Base-by-base conservation (phyloP, 2,797 vertebrate genomes). In the Clamator glandarius region DNA sequence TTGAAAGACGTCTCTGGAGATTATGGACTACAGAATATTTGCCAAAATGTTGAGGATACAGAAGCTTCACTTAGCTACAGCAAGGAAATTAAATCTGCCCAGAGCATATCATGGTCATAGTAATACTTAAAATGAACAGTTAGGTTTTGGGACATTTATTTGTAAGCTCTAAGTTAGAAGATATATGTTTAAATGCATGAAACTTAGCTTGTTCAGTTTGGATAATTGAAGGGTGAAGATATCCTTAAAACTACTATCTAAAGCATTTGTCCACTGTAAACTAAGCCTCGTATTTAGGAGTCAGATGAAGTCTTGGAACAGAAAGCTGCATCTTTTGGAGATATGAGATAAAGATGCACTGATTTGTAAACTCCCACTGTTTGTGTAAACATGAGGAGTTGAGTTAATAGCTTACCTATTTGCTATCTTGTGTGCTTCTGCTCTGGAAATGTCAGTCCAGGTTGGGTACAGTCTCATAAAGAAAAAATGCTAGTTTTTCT, bases 381-480 rank as follows among this genome's bases (percentile, higher is more conserved):
- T 80, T 44, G 46, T 62, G 8, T 54, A 24, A 73, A 35, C 46
- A 16, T 7, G 66, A 54, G 36, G 41, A 81, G 29, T 39, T 39
- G 67, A 90, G 29, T 73, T 92, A 86, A 76, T 28, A 76, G 74
- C 52, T 95, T 79, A 78, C 51, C 42, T 85, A 2, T 68, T 80
- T 84, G 70, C 78, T 63, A 50, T 24, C 42, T 35, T 46, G 8
- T 46, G 8, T 84, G 69, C 66, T 74, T 55, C 42, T 91, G 92
- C 81, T 92, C 78, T 89, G 57, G 81, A 95, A 90, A 79, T n/a
- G 84, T 87, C 92, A 89, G 36, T 62, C 69, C 25, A 26, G 55
- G 15, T 39, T 82, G 86, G 51, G 46, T 68, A 42, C 31, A 51
- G 41, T 51, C 25, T 14, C 84, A 50, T 76, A 41, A 39, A 58